A percentile compares a stretch with the other conserved stretches of the same genome.
These are phyloP conservation scores for Clytia hemisphaerica DNA, from an alignment of 30 jellyfish, hydroid and myxozoan species.

Conservation along the genomic window DNA sequence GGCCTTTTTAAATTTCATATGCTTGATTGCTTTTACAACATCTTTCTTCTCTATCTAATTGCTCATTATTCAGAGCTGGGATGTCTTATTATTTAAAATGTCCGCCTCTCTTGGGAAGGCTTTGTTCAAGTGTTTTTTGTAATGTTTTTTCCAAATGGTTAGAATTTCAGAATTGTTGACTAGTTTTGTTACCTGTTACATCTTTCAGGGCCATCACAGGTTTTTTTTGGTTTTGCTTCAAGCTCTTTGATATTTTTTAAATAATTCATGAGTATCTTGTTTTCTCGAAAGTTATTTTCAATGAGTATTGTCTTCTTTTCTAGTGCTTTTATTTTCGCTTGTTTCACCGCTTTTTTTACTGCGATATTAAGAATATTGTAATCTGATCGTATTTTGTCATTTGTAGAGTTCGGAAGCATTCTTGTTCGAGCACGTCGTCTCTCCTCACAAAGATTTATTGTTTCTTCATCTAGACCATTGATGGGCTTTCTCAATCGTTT, in stretches of 20 bases:
- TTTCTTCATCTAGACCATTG: slow-evolving; percentile 15
- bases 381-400: too few relatives aligned
- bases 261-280: slow-evolving; percentile 23
- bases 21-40: too few relatives aligned
- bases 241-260: slow-evolving; percentile 17
- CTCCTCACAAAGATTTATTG: slow-evolving; percentile 1
- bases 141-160: not conserved
- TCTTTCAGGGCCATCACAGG: too few relatives aligned
- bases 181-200: too few relatives aligned
- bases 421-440: slow-evolving; percentile 8
- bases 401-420: too few relatives aligned
- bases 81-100: not conserved
- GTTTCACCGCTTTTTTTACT: too few relatives aligned
- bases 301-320: slow-evolving; percentile 4
- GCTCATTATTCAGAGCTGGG: not conserved
- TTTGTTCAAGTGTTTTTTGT: slow-evolving; percentile 25
- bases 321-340: too few relatives aligned
- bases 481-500: slow-evolving; percentile 16
- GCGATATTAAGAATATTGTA: too few relatives aligned
- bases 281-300: slow-evolving; percentile 20
- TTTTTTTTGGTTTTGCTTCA: slow-evolving; percentile 25
- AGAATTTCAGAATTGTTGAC: too few relatives aligned
- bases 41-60: slow-evolving; percentile 4
- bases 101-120: slow-evolving; percentile 24
- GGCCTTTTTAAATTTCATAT: slow-evolving; percentile 19